Conservation (phyloP, 2,888 invertebrate genomes). For the Scrobipalpa atriplicella region DNA sequence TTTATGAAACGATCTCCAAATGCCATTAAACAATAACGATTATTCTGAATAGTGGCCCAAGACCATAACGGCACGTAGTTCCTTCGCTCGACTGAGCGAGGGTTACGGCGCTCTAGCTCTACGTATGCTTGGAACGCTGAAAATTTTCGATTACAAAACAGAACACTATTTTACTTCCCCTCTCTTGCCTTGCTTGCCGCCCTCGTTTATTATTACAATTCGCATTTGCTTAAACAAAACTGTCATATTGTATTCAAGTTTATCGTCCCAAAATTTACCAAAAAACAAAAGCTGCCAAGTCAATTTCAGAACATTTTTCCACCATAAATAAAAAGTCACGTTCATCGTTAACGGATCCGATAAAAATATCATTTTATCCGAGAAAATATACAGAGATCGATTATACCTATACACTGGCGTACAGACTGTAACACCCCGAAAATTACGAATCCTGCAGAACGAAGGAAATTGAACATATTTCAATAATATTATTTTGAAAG, state of each 20-base stretch:
- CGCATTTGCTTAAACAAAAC: not conserved
- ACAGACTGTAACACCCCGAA: slow-evolving; percentile 50
- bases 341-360: slow-evolving; percentile 3
- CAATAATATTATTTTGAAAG: slow-evolving; percentile 81
- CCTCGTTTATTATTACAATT: not conserved
- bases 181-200: not conserved
- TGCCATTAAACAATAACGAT: slow-evolving; percentile 37
- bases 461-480: slow-evolving; percentile 81
- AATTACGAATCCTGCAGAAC: slow-evolving; percentile 64
- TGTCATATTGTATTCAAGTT: not conserved
- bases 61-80: slow-evolving; percentile 21
- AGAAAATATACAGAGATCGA: not conserved
- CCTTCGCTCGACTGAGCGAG: slow-evolving; percentile 23
- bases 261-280: not conserved
- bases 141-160: slow-evolving; percentile 14
- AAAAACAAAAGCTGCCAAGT: not conserved
- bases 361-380: not conserved
- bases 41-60: slow-evolving; percentile 30
- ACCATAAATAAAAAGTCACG: slow-evolving; percentile 7
- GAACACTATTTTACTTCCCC: not conserved
- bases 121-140: slow-evolving; percentile 10
- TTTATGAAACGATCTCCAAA: slow-evolving; percentile 41
- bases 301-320: not conserved
- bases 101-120: not conserved
- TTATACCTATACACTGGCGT: slow-evolving; percentile 4